Evolutionary conservation across 1,140 invertebrate species (phyloP).

Genomic region (Eulimnadia texana): DNA sequence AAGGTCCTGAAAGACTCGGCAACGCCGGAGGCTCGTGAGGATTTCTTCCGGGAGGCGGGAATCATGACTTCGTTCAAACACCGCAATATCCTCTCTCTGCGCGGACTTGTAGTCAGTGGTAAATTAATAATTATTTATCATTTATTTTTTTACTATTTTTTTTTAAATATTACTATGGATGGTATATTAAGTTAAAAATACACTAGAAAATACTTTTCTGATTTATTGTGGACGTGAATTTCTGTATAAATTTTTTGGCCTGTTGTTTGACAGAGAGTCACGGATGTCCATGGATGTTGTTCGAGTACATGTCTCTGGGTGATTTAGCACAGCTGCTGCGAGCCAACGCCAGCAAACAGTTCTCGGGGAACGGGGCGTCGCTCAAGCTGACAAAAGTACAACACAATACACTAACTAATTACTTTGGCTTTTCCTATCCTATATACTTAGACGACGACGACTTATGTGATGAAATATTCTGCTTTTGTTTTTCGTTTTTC

Average conservation of each 20-base stretch:
- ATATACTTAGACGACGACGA: too few relatives aligned
- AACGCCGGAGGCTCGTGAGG: constrained; percentile 61
- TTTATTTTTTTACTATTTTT: background rate
- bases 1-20: constrained; percentile 72
- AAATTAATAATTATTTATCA: constrained; percentile 14
- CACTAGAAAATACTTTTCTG: background rate
- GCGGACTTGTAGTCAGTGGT: constrained; percentile 64
- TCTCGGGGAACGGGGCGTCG: background rate
- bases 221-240: background rate
- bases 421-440: too few relatives aligned
- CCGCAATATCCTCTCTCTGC: constrained; percentile 65
- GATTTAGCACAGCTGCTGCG: constrained; percentile 70
- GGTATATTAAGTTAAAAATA: too few relatives aligned
- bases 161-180: background rate
- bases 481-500: too few relatives aligned
- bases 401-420: too few relatives aligned
- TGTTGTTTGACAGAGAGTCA: constrained; percentile 38
- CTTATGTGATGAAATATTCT: too few relatives aligned
- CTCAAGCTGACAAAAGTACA: background rate
- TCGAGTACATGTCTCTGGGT: constrained; percentile 81
- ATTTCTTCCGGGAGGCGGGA: constrained; percentile 75
- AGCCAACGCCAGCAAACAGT: constrained; percentile 21
- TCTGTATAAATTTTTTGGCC: background rate
- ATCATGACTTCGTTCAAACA: constrained; percentile 82
- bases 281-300: constrained; percentile 76